Percentiles rank a stretch among this genome's conserved stretches.
Conservation (phyloP, 2,888 invertebrate species). For the Matsumyia berberina region DNA sequence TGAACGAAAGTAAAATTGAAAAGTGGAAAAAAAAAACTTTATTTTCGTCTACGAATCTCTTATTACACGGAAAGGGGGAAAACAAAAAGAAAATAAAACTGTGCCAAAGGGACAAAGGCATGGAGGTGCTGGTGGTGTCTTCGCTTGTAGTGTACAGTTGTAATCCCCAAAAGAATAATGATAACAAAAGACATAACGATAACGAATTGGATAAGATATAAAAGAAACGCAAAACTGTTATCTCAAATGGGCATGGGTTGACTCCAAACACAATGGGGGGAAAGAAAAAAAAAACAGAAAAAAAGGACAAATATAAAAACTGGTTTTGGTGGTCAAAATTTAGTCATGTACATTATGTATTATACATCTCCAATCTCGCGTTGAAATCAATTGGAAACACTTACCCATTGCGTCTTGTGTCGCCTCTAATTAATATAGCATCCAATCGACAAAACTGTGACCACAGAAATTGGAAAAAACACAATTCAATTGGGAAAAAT, state of each 20-base stretch:
- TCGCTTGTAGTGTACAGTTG: neutral
- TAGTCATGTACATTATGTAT: too few species aligned
- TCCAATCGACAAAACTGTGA: slow-evolving; percentile 31
- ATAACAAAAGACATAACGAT: slow-evolving; percentile 72
- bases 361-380: slow-evolving; percentile 30
- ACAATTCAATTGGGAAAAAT: slow-evolving; percentile 18
- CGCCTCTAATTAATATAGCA: slow-evolving; percentile 47
- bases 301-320: slow-evolving; percentile 47
- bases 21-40: slow-evolving; percentile 58
- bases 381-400: slow-evolving; percentile 48
- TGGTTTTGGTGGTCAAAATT: slow-evolving; percentile 60
- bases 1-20: slow-evolving; percentile 63
- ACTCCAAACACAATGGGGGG: slow-evolving; percentile 39
- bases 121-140: slow-evolving; percentile 34
- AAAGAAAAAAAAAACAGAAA: slow-evolving; percentile 16
- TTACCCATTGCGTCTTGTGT: slow-evolving; percentile 59
- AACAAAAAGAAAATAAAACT: slow-evolving; percentile 29
- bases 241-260: slow-evolving; percentile 48
- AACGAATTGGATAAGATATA: slow-evolving; percentile 51
- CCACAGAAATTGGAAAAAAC: neutral
- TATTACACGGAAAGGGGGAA: slow-evolving; percentile 22
- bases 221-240: slow-evolving; percentile 50
- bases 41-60: slow-evolving; percentile 55
- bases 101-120: slow-evolving; percentile 8
- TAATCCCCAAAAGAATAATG: slow-evolving; percentile 73